A percentile compares a stretch with the other conserved stretches of the same genome.
Evolutionary conservation across 2,888 invertebrate genomes (phyloP).

Genomic region (Glyphotaelius pellucidus): DNA sequence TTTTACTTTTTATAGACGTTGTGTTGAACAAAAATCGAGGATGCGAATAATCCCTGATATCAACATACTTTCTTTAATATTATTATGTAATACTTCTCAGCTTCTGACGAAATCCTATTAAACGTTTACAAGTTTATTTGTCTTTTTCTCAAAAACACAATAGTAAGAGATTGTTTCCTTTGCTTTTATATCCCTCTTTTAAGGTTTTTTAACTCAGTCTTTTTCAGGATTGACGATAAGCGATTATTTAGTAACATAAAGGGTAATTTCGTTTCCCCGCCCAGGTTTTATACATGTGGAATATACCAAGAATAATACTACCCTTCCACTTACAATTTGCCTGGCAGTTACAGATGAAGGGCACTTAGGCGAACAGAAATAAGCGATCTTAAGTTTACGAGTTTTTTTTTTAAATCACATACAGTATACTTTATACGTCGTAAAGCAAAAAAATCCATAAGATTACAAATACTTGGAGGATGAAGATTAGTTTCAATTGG

Average conservation of each 20-base stretch:
- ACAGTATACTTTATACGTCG: neutral
- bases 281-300: neutral
- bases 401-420: neutral
- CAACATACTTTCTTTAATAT: no score
- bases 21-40: no score
- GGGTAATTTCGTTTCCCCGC: constrained; percentile 18
- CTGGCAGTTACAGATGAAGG: neutral
- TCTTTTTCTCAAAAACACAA: no score
- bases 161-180: neutral
- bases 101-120: no score
- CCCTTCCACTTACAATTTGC: neutral
- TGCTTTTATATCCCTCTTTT: neutral
- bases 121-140: no score
- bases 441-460: neutral
- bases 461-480: neutral
- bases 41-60: no score
- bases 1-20: no score
- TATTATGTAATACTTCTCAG: no score
- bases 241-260: constrained; percentile 30
- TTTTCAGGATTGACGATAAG: constrained; percentile 26
- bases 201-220: neutral
- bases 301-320: neutral
- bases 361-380: neutral
- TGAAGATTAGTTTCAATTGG: neutral
- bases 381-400: neutral